A percentile compares a stretch with the other conserved stretches of the same genome.
These are phyloP conservation scores for Halcyon senegalensis DNA, from an alignment of 2,113 vertebrate genomes.

Conservation along the genomic window DNA sequence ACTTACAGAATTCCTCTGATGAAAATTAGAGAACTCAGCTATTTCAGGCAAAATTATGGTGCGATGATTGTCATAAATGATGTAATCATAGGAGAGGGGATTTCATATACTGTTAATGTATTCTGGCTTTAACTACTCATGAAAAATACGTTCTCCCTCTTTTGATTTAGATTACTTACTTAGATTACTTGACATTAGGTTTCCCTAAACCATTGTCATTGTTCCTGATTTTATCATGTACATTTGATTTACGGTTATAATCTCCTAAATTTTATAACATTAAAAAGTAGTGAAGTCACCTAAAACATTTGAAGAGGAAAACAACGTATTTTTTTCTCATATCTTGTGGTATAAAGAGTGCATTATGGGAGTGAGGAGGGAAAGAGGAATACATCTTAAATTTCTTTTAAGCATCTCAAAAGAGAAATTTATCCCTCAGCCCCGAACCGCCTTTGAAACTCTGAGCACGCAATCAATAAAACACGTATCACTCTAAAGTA, in stretches of 20 bases:
- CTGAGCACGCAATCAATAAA: slow-evolving; percentile 75
- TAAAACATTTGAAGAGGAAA: slow-evolving; percentile 37
- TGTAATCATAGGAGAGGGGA: slow-evolving; percentile 65
- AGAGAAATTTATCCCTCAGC: not conserved
- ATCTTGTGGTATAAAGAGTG: slow-evolving; percentile 13
- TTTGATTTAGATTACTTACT: slow-evolving; percentile 63
- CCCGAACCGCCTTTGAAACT: slow-evolving; percentile 65
- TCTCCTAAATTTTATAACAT: slow-evolving; percentile 41
- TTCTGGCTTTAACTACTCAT: slow-evolving; percentile 66
- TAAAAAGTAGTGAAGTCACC: slow-evolving; percentile 29
- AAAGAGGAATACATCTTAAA: not conserved
- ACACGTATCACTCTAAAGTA: slow-evolving; percentile 60
- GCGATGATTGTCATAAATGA: slow-evolving; percentile 74
- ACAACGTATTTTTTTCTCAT: slow-evolving; percentile 28
- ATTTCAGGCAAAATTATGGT: slow-evolving; percentile 76
- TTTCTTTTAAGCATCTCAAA: slow-evolving; percentile 31
- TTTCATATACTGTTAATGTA: slow-evolving; percentile 49
- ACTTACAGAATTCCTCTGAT: slow-evolving; percentile 72
- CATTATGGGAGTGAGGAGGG: not conserved
- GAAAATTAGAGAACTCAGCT: slow-evolving; percentile 80
- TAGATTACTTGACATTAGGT: slow-evolving; percentile 65
- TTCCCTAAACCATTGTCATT: slow-evolving; percentile 58
- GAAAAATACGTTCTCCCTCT: slow-evolving; percentile 49
- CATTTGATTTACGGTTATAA: slow-evolving; percentile 56
- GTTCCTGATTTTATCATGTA: slow-evolving; percentile 46